These are phyloP conservation scores for Anguilla marmorata DNA, from an alignment of 2,797 vertebrate genomes.

Conservation along the genomic window DNA sequence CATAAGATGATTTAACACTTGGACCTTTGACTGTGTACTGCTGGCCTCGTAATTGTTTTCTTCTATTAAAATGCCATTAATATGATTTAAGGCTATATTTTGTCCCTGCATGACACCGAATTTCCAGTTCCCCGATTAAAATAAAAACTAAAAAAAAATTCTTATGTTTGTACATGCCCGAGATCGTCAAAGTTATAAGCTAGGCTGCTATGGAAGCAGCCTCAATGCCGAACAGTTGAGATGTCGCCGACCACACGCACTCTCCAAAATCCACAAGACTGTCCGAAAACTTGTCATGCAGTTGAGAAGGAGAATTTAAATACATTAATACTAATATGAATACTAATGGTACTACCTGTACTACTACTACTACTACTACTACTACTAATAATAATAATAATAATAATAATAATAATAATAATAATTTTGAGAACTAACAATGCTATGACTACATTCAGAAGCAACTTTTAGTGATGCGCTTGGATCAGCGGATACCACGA, in stretches of 20 bases:
- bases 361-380: neutral
- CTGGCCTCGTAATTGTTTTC: neutral
- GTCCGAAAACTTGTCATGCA: neutral
- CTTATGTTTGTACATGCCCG: neutral
- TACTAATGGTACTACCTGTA: neutral
- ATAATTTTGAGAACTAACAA: neutral
- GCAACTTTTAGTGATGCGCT: conserved; percentile 10
- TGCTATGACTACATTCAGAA: neutral
- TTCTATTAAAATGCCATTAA: neutral
- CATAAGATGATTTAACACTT: too few species aligned
- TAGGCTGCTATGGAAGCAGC: neutral
- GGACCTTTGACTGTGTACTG: neutral
- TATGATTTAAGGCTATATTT: neutral
- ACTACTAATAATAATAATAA: neutral
- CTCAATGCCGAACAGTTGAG: neutral
- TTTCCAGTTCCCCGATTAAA: neutral
- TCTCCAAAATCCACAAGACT: neutral
- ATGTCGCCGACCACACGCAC: neutral
- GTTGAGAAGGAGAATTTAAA: neutral
- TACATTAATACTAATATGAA: neutral
- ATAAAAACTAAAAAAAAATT: neutral
- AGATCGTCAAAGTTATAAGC: neutral
- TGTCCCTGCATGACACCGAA: neutral
- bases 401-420: neutral
- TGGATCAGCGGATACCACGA: neutral